A percentile compares a stretch with the other conserved stretches of the same genome.
Conservation (phyloP, 2,113 vertebrate species). For the Ivindomyrus marchei region DNA sequence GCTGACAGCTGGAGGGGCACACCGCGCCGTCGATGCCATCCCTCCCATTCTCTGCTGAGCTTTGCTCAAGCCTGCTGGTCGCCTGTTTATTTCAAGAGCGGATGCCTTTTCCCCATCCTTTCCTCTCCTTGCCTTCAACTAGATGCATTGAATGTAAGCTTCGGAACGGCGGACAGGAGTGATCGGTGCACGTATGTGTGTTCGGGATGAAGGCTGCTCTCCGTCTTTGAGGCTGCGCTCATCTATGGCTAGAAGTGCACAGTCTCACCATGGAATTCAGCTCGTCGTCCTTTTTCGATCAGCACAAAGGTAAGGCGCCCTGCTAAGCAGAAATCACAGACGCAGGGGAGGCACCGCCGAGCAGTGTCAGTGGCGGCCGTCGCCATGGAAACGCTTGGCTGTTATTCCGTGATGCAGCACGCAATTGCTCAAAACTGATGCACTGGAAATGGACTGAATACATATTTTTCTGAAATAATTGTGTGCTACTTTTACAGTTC, state of each 20-base stretch:
- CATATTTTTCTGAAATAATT: not conserved
- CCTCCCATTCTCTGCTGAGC: not conserved
- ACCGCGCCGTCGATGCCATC: not conserved
- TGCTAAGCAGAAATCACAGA: constrained; percentile 7
- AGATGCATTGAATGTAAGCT: not conserved
- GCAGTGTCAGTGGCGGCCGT: constrained; percentile 30
- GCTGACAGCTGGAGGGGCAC: not conserved
- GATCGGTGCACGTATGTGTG: not conserved
- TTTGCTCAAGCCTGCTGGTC: not conserved
- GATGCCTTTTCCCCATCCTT: not conserved
- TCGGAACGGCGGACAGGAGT: not conserved
- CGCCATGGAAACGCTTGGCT: constrained; percentile 41
- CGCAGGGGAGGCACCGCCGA: not conserved
- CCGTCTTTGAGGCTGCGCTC: not conserved
- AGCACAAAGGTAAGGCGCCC: constrained; percentile 71
- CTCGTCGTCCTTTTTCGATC: constrained; percentile 73
- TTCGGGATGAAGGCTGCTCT: not conserved
- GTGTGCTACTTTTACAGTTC: not conserved
- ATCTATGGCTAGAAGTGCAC: constrained; percentile 37
- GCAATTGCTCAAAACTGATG: not conserved
- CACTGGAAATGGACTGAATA: not conserved
- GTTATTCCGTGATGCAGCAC: not conserved
- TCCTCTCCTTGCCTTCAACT: not conserved
- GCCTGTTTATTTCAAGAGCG: not conserved
- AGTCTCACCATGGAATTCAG: constrained; percentile 74